Base-by-base conservation (phyloP, 2,113 vertebrate species). In the Ascaphus truei region DNA sequence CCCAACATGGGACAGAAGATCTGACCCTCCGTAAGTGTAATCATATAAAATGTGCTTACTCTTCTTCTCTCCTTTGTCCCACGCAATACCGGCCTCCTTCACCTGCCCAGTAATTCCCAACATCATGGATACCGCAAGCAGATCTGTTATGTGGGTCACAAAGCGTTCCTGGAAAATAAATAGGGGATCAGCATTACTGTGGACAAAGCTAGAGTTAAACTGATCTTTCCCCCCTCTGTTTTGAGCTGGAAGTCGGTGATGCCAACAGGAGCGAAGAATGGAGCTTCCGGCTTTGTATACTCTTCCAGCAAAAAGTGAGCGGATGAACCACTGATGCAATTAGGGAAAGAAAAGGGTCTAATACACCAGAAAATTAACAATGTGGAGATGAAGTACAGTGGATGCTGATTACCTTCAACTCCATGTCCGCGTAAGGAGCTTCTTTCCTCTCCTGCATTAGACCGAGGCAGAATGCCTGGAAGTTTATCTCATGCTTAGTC, bases 51-150 rank as follows among this genome's bases (percentile, higher is more conserved):
- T n/a, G 18, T 23, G 3, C 87, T 85, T 81, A 99, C 96, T 98
- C 76, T 97, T 98, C 71, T 99, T 99, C 77, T 99, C 97, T 74
- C 97, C 97, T 86, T 98, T 99, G 90, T 99, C 97, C 95, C 97
- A 99, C 0, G 95, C 96, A 9, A 98, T 68, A 39, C 97, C 97
- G 0, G 97, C 93, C 76, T 99, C 97, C 80, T 99, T 99, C 83
- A 99, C 97, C 79, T 98, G 97, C 16, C 91, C 96, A 0, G 96
- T 98, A 78, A 99, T 99, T 58, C 97, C 95, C 76, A 99, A 76
- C 97, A 99, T 99, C 97, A 99, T 99, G 72, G 97, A 96, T 62
- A 98, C 94, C 0, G 97, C 96, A 22, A 99, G 83, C 48, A 99
- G 87, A 69, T 98, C 97, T 0, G 97, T 99, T 73, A 98, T 92